A percentile compares a stretch with the other conserved stretches of the same genome.
phyloP scores from a whole-genome alignment of 2,113 vertebrate genomes.

The Aix galericulata region DNA sequence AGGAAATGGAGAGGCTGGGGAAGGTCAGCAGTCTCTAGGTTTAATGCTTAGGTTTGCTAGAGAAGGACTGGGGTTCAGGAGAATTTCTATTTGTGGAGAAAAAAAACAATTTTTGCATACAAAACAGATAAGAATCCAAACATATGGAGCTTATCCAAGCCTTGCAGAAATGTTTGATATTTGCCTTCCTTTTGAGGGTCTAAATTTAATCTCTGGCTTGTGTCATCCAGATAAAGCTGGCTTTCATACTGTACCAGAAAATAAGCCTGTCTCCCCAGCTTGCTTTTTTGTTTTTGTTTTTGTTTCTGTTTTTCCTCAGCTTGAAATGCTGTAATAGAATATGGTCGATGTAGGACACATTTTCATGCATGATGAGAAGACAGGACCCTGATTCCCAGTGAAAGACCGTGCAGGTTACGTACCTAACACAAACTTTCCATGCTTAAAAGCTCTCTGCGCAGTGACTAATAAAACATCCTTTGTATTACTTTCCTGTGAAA shows the following conservation, averaged over 20 bases:
- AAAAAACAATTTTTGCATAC: not conserved
- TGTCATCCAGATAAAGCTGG: constrained; percentile 47
- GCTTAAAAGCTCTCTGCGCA: not conserved
- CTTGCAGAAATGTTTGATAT: constrained; percentile 40
- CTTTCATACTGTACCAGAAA: not conserved
- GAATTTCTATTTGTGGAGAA: constrained; percentile 4
- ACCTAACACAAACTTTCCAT: not conserved
- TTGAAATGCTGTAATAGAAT: not conserved
- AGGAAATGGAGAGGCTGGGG: not conserved
- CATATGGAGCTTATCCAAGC: constrained; percentile 11
- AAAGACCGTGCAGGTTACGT: not conserved
- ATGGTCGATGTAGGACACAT: not conserved
- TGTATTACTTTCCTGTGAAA: not conserved
- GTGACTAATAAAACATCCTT: not conserved
- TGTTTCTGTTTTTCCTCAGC: not conserved
- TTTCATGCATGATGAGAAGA: not conserved
- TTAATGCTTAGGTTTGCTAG: not conserved
- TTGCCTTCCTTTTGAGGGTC: constrained; percentile 25
- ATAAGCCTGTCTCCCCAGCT: not conserved
- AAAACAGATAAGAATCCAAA: constrained; percentile 43
- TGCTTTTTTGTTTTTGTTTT: not conserved
- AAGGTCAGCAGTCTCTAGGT: not conserved
- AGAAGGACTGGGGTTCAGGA: not conserved
- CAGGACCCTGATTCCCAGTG: not conserved
- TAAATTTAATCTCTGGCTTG: constrained; percentile 53